Conservation (phyloP, 2,797 vertebrate species). For the Paratrypauchen microcephalus region DNA sequence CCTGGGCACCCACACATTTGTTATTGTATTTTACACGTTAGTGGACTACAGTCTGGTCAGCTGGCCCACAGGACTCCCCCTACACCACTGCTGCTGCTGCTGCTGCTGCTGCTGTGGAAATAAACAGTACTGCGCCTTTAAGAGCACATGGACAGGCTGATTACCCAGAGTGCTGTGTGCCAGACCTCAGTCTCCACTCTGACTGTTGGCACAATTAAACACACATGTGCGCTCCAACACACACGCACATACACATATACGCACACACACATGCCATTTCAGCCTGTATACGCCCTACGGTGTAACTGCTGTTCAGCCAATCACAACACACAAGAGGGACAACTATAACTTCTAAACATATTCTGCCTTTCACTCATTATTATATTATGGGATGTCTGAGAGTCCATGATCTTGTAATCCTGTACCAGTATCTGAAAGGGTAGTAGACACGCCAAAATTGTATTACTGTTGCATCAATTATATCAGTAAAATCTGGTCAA, state of each 20-base stretch:
- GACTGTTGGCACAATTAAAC: conserved; percentile 70
- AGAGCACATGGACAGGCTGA: conserved; percentile 55
- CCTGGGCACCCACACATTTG: too few species aligned
- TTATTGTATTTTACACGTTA: too few species aligned
- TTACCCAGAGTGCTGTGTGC: conserved; percentile 71
- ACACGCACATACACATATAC: neutral
- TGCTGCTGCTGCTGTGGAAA: conserved; percentile 23
- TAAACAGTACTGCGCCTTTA: conserved; percentile 52
- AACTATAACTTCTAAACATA: neutral
- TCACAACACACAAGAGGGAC: conserved; percentile 3
- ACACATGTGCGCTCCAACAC: conserved; percentile 67
- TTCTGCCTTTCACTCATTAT: neutral
- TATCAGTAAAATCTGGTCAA: too few species aligned
- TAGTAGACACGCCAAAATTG: too few species aligned
- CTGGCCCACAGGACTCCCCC: neutral
- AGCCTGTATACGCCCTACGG: conserved; percentile 22
- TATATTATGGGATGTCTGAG: too few species aligned
- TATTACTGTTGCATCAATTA: too few species aligned
- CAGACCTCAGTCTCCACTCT: conserved; percentile 82
- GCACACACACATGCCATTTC: conserved; percentile 36
- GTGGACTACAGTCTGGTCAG: neutral
- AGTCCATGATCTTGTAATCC: too few species aligned
- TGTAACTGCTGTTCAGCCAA: conserved; percentile 24
- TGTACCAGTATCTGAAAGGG: too few species aligned
- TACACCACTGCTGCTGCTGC: neutral